Conservation (phyloP, 2,888 invertebrate species). For the Acrobasis suavella region DNA sequence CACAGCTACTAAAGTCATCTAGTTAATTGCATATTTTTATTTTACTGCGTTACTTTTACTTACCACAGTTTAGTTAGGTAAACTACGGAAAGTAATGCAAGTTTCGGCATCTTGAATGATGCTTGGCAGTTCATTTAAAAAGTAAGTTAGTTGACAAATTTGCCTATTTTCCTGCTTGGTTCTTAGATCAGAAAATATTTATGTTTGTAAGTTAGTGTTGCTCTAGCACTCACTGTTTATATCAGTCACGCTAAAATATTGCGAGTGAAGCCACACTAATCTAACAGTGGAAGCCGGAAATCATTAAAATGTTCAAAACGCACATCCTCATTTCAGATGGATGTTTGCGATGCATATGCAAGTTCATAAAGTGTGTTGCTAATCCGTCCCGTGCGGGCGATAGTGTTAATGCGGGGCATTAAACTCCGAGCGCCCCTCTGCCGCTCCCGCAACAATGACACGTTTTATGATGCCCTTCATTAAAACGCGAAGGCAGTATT, state of each 20-base stretch:
- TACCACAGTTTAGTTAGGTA: too few species aligned
- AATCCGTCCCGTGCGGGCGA: constrained; percentile 49
- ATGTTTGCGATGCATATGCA: constrained; percentile 38
- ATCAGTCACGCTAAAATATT: background rate
- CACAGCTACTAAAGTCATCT: too few species aligned
- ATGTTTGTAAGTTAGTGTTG: too few species aligned
- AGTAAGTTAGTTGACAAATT: too few species aligned
- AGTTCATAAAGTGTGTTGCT: constrained; percentile 42
- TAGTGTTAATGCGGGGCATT: constrained; percentile 47
- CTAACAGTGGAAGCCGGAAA: background rate
- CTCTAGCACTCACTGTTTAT: too few species aligned
- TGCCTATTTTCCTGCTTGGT: too few species aligned
- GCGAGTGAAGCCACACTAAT: background rate
- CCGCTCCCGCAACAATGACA: constrained; percentile 51
- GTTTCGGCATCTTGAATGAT: too few species aligned
- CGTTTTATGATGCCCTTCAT: constrained; percentile 68
- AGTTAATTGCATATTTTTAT: too few species aligned
- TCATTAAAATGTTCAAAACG: constrained; percentile 17
- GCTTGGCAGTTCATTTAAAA: too few species aligned
- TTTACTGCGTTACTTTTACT: too few species aligned
- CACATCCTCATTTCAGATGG: constrained; percentile 15
- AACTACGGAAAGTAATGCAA: too few species aligned
- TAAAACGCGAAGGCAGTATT: constrained; percentile 63
- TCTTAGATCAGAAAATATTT: too few species aligned
- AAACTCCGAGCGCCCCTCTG: constrained; percentile 38